These are phyloP conservation scores for Anseranas semipalmata DNA, from an alignment of 2,113 vertebrate genomes.

Conservation along the genomic window DNA sequence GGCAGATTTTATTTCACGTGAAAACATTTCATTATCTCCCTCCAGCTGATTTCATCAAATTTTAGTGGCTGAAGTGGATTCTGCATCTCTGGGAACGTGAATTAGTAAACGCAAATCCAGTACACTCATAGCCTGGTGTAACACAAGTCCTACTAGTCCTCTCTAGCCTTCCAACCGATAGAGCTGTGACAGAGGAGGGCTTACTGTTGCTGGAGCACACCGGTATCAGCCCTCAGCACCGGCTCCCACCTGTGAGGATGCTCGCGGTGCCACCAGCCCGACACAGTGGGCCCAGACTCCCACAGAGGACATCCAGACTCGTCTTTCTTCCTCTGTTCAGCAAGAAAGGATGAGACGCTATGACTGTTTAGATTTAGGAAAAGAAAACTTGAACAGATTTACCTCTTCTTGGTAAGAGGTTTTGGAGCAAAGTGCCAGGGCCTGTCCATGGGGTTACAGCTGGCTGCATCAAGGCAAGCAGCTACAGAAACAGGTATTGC, in stretches of 20 bases:
- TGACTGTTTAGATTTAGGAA: neutral
- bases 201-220: neutral
- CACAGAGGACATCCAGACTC: neutral
- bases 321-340: neutral
- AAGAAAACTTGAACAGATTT: neutral
- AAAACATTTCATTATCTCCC: neutral
- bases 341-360: neutral
- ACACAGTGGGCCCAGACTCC: rapidly evolving
- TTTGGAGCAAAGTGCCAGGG: neutral
- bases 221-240: neutral
- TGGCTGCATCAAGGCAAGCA: neutral
- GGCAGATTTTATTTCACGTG: neutral
- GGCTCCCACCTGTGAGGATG: rapidly evolving
- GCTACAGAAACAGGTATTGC: neutral
- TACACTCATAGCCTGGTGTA: neutral
- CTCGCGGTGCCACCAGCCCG: rapidly evolving
- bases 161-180: neutral
- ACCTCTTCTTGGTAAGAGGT: neutral
- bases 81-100: neutral
- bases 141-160: neutral
- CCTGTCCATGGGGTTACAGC: neutral
- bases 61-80: neutral
- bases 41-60: neutral
- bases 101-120: neutral
- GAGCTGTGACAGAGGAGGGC: neutral